phyloP scores from a whole-genome alignment of 64 coral and sea anemone genomes.

The Anthopleura sola region DNA sequence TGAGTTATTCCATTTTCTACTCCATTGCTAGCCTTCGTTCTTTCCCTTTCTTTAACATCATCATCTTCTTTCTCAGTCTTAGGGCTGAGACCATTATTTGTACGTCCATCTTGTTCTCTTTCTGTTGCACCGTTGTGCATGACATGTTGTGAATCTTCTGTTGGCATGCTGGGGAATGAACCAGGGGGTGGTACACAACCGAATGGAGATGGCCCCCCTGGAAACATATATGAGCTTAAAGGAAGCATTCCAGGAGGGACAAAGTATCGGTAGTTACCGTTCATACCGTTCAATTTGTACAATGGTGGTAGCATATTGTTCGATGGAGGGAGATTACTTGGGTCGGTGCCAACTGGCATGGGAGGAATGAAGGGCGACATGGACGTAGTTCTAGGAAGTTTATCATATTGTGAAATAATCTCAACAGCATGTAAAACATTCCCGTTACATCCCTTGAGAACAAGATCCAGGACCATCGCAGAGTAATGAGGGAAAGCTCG shows the following conservation, averaged over 20 bases:
- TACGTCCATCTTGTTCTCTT: not conserved
- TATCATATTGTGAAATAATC: slow-evolving; percentile 77
- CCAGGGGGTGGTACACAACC: slow-evolving; percentile 12
- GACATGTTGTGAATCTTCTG: not conserved
- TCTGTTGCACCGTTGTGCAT: not conserved
- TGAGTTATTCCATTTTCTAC: slow-evolving; percentile 5
- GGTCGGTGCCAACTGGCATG: not conserved
- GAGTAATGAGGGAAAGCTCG: slow-evolving; percentile 71
- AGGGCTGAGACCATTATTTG: not conserved
- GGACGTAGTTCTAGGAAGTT: slow-evolving; percentile 22
- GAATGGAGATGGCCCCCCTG: slow-evolving; percentile 13
- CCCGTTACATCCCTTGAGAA: slow-evolving; percentile 83
- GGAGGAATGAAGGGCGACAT: slow-evolving; percentile 7
- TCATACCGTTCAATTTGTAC: slow-evolving; percentile 64
- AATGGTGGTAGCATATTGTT: slow-evolving; percentile 41
- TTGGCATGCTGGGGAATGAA: not conserved
- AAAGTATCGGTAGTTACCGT: slow-evolving; percentile 71
- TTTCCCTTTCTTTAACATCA: not conserved
- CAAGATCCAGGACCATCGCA: slow-evolving; percentile 59
- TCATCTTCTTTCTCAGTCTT: slow-evolving; percentile 17
- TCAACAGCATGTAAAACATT: slow-evolving; percentile 96
- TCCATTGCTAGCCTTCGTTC: not conserved
- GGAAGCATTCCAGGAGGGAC: slow-evolving; percentile 80
- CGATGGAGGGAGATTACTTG: slow-evolving; percentile 3
- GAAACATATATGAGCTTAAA: slow-evolving; percentile 57